Base-by-base conservation (phyloP, 2,888 invertebrate species). In the Sphinx pinastri region DNA sequence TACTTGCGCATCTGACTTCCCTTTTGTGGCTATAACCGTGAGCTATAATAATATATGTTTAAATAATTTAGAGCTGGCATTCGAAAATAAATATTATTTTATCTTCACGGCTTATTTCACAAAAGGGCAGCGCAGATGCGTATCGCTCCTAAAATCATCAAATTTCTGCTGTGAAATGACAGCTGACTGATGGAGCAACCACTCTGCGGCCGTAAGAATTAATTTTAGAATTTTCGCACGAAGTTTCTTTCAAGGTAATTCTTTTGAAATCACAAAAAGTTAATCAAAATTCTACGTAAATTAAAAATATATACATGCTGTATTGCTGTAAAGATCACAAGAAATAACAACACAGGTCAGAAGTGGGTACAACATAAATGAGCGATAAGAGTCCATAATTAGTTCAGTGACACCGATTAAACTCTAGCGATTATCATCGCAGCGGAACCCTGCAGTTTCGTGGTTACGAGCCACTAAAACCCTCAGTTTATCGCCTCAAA, bases 401-500 rank as follows among this genome's bases (percentile, higher is more conserved):
- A 77, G 78, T 76, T 73, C 79, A 80, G 73, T 77, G 78, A 84
- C 79, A 78, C 73, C 76, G 74, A 75, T 70, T 73, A 49, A 69
- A 68, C n/a, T 67, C 67, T n/a, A 19, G 68, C 72, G 75, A 76
- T 76, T 75, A 68, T 75, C 73, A 69, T 67, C 71, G 47, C 68
- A 69, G 58, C 57, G 31, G 71, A 71, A 72, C 68, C 68, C 69
- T 72, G 70, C 71, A 75, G 72, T 75, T 75, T 75, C 75, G 72
- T 79, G 77, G 75, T 80, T 78, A 78, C 76, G 76, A 79, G 73
- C 76, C 76, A 81, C 83, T 86, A 88, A 88, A 89, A 85, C 75
- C 72, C 79, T 45, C 73, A 81, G 79, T 85, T 88, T 90, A 90
- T 91, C 87, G 79, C 70, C 75, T 76, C 74, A 79, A 81, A 74